Base-by-base conservation (phyloP, 2,113 vertebrate species). In the Lutjanus erythropterus region DNA sequence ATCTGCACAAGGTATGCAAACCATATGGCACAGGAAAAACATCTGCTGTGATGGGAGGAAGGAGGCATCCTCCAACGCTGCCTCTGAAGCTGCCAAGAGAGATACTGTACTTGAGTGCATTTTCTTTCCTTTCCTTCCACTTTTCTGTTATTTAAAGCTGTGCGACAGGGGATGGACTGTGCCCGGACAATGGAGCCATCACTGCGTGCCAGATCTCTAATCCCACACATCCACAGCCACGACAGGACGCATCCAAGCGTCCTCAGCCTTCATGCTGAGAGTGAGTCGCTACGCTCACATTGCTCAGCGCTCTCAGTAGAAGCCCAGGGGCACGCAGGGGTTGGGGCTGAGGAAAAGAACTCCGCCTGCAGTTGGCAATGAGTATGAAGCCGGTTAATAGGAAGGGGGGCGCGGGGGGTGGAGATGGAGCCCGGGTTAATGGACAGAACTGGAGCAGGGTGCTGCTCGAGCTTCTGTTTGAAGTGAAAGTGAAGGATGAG, bases 201-300 rank as follows among this genome's bases (percentile, higher is more conserved):
- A 53, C 84, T 76, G 84, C 65, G 72, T 88, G 82, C 84, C 86
- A 80, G 72, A 86, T 92, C 89, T 87, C 59, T 62, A 58, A 78
- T 83, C 88, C 89, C 89, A 89, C 91, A 92, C 89, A 92, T 92
- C 80, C 71, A 69, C 66, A 6, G 71, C 47, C 12, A 71, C 50
- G 88, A 92, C 92, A 92, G 91, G 82, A 81, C 15, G 90, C 92
- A 93, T 64, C 87, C 91, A 91, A 85, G 90, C 89, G 50, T 91
- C 83, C 69, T 33, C 79, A 21, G 86, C 80, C 81, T 84, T 87
- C 90, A 83, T 71, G 83, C 87, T 85, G 84, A 75, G 86, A 92
- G 81, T 58, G 87, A 88, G 75, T 71, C 61, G 70, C 74, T 53
- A 25, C n/a, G 2, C 80, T 84, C 83, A 72, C 83, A 82, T 62